Evolutionary conservation across 2,888 invertebrate genomes (phyloP), one percentile per base, ranked within the genome.

Genomic region (Macrosiphum euphorbiae): DNA sequence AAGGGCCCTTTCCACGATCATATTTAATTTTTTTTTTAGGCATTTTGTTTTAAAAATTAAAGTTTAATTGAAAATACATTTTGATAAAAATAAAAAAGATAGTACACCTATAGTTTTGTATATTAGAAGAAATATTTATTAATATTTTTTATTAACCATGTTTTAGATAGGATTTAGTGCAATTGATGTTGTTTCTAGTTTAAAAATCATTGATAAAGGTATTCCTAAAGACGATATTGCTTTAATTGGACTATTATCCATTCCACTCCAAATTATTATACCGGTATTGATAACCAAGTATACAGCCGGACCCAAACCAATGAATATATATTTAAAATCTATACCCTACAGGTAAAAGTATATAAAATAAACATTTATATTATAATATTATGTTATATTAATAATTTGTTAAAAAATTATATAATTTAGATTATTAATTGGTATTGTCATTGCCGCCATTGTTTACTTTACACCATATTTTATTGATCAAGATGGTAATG

Each of bases 201-300:
- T 99, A 94, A 99, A 99, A 96, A 96, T 99, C 90, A 98, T 99
- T 1, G 99, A 99, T 96, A 98, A 98, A 52, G 99, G 99, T 28
- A 98, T 99, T 90, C 99, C 99, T 0, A 98, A 99, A 95, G 99
- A 99, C 96, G 98, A 98, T 95, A 96, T 99, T 94, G 99, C 99
- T 0, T 96, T 99, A 94, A 96, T 99, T 95, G 98, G 98, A 1
- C 97, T 99, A 78, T 99, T 99, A 28, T 96, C 99, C 95, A 98
- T 99, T 90, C 99, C 99, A 26, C 96, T 99, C 88, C 99, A 99
- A 96, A 98, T 99, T 94, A 95, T 99, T 91, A 96, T 99, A 95
- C 99, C 99, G 11, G 96, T 99, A 95, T 96, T 98, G 93, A 97
- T 99, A 95, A 97, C 97, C 89, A 97, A 97, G 95, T 98, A 98